These are phyloP conservation scores for Haliclystus octoradiatus DNA, from an alignment of 30 jellyfish, hydroid and myxozoan genomes.

Conservation along the genomic window DNA sequence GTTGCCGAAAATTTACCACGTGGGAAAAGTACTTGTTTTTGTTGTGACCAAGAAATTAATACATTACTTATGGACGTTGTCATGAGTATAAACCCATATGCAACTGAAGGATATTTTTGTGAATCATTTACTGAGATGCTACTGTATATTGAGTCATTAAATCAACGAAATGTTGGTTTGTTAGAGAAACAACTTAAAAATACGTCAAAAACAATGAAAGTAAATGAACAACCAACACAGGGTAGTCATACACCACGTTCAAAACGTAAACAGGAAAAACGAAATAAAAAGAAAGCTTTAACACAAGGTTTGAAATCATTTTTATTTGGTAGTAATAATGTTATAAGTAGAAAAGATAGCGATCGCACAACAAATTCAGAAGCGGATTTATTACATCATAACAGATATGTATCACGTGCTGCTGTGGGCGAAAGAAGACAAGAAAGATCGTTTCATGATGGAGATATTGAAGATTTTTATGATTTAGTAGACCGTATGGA, in stretches of 20 bases:
- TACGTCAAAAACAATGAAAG: background rate
- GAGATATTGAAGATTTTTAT: constrained; percentile 6
- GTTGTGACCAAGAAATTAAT: background rate
- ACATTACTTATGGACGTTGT: background rate
- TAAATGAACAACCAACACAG: background rate
- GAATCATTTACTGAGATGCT: background rate
- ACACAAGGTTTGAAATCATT: background rate
- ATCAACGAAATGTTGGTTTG: background rate
- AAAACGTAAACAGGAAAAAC: background rate
- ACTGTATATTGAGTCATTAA: background rate
- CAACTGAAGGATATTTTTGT: background rate
- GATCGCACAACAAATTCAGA: background rate
- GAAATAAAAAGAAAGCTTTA: background rate
- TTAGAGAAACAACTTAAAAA: background rate
- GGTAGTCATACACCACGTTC: background rate
- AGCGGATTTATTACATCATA: no score
- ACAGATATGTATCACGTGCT: background rate
- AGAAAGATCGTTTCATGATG: background rate
- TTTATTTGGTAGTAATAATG: background rate
- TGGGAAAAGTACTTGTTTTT: background rate
- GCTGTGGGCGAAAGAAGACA: background rate
- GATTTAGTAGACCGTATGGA: constrained; percentile 32
- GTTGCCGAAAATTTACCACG: background rate
- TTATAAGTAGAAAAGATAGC: background rate
- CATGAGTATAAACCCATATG: background rate